These are phyloP conservation scores for Rhagium mordax DNA, from an alignment of 2,888 invertebrate species.

Conservation along the genomic window DNA sequence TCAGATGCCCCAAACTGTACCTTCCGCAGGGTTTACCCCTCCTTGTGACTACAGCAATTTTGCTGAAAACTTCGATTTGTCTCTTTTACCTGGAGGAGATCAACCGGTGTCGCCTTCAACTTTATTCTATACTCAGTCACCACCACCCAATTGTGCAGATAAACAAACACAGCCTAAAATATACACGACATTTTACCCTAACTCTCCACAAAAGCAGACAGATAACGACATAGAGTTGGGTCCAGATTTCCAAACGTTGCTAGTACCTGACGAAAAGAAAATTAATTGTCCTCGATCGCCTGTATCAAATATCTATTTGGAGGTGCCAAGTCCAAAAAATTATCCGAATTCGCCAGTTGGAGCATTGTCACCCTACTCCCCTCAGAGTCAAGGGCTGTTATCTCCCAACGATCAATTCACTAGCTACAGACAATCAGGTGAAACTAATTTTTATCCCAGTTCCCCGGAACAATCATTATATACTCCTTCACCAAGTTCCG, in stretches of 20 bases:
- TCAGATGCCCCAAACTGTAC: slow-evolving; percentile 90
- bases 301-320: slow-evolving; percentile 64
- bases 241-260: slow-evolving; percentile 67
- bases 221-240: slow-evolving; percentile 60
- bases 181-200: slow-evolving; percentile 64
- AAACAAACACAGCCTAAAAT: slow-evolving; percentile 65
- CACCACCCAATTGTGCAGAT: slow-evolving; percentile 65
- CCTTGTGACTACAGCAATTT: slow-evolving; percentile 77
- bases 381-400: slow-evolving; percentile 68
- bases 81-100: slow-evolving; percentile 78
- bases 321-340: slow-evolving; percentile 66
- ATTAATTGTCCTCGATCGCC: slow-evolving; percentile 55
- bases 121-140: slow-evolving; percentile 61
- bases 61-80: slow-evolving; percentile 81
- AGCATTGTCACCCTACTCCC: slow-evolving; percentile 66
- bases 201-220: slow-evolving; percentile 58
- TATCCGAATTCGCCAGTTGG: slow-evolving; percentile 62
- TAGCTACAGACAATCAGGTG: slow-evolving; percentile 71
- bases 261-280: slow-evolving; percentile 61
- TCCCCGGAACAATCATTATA: slow-evolving; percentile 71
- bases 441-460: slow-evolving; percentile 68
- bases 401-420: slow-evolving; percentile 71
- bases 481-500: slow-evolving; percentile 71
- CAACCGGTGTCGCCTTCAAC: slow-evolving; percentile 73
- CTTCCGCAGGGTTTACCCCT: slow-evolving; percentile 83